Base-by-base conservation (phyloP, 1,140 invertebrate genomes). In the Drosophila trapezifrons region DNA sequence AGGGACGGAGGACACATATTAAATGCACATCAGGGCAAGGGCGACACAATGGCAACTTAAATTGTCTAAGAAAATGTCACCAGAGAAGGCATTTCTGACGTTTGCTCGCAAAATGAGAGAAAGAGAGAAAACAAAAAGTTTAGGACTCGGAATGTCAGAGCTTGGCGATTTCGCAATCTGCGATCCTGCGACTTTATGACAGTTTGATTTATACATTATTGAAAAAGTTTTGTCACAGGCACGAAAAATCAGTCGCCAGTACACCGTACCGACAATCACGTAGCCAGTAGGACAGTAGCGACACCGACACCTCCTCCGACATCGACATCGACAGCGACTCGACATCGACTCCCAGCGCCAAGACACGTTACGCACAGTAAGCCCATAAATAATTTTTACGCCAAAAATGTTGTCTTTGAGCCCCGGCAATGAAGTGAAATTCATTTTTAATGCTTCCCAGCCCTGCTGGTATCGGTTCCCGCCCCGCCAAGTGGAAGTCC, bases 121-220 rank as follows among this genome's bases (percentile, higher is more conserved):
- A 2, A 9, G 17, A 13, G 69, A 66, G 49, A 59, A 59, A 70
- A 56, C 56, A 72, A 84, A 62, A 58, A 65, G 46, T 65, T 47
- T 49, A 64, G 52, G 46, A 63, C 37, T 13, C 20, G 18, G 45
- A 42, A 56, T 7, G 18, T 27, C 52, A 10, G 8, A 25, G 15
- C 17, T 17, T 54, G 66, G 70, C 63, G 72, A 69, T 75, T 63
- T 71, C 40, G 71, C 71, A 78, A 80, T 76, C 54, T 80, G 83
- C 52, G 58, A 72, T 52, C 51, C 80, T 64, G 76, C 80, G 84
- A 85, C 80, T 84, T 90, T 87, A 78, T 90, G 83, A 87, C 83
- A 86, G 82, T 90, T 90, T 90, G 87, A 90, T 90, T 90, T 90
- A 90, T 90, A 84, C 78, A 90, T 90, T 90, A 90, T 90, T 90